Evolutionary conservation across 2,888 invertebrate genomes (phyloP), one percentile per base, ranked within the genome.

Genomic region (Frankliniella fusca): DNA sequence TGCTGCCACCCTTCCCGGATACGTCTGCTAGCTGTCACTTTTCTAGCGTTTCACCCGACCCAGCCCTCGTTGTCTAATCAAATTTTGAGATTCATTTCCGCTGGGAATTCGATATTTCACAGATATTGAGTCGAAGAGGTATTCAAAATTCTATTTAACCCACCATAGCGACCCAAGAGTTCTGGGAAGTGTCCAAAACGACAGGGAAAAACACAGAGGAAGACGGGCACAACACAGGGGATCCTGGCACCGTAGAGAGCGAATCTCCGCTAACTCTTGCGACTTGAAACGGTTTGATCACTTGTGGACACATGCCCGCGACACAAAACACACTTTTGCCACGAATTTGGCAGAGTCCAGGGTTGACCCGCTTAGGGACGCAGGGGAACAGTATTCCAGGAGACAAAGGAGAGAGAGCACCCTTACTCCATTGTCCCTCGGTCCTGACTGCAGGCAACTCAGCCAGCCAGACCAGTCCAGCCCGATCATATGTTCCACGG

Each of bases 401-500:
- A 61, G 61, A 61, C 61, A 61, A 61, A 76, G 23, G 27, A 27
- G 0, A 2, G 27, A 3, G 27, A 27, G 70, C 27, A 27, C 27
- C 70, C 70, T 76, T 12, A 76, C 27, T 76, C 70, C 70, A 76
- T 76, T 76, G 70, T 76, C 70, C 27, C 27, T 23, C 3, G 27
- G 27, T 23, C 11, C 70, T 9, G 23, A 70, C 70, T 70, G 70
- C 54, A 61, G 70, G n/a, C n/a, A n/a, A n/a, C n/a, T n/a, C n/a
- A n/a, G n/a, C 15, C 61, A 20, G 61, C 61, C 61, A 20, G 61
- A 8, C 61, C 54, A 54, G 54, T 54, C 54, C 70, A 23, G 70
- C 11, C 70, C 27, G 70, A 76, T 76, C 70, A 76, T 76, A 76
- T 76, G 70, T 76, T 76, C 70, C 70, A 27, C 70, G 12, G 27